Evolutionary conservation across 1,140 invertebrate species (phyloP), one percentile per base, ranked within the genome.

Genomic region (Lethocerus indicus): DNA sequence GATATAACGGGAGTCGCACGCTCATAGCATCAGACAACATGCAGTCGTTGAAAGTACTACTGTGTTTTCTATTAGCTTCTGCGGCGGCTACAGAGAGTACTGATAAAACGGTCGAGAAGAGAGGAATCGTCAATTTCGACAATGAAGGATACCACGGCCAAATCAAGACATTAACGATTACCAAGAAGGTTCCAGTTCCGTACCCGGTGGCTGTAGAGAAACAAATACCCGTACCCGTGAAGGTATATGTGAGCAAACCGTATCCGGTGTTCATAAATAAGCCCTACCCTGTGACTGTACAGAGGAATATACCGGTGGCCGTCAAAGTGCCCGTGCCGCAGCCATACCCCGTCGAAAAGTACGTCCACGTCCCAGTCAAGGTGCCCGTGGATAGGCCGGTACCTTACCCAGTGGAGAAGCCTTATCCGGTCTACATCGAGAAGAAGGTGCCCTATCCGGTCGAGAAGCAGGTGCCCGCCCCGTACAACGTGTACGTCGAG

Each of bases 181-280:
- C 77, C 29, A 82, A 82, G 63, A 75, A 75, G 57, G 71, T 84
- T 1, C 80, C 72, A 47, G 62, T 73, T 1, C 82, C 80, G 0
- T 81, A 82, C 62, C 80, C 79, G 35, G 56, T 57, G 13, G 29
- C 47, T 20, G 35, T 54, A 16, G 54, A 55, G 45, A 55, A 50
- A 54, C 61, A 64, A 1, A 57, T 61, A 16, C 79, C 79, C 25
- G 81, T 81, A 62, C 64, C 71, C 46, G 79, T 82, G 6, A 47
- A 56, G 41, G 54, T 56, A 14, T 54, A 52, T 14, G 51, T 56
- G 5, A 52, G 56, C 35, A 54, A 55, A 28, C 58, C 58, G 1
- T 58, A 58, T 32, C 57, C 55, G 2, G 57, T 58, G 3, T 52
- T 43, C n/a, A 55, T 59, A 14, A 44, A 52, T 13, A 54, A 49